These are phyloP conservation scores for Saturnia pavonia DNA, from an alignment of 2,888 invertebrate genomes.

Conservation along the genomic window DNA sequence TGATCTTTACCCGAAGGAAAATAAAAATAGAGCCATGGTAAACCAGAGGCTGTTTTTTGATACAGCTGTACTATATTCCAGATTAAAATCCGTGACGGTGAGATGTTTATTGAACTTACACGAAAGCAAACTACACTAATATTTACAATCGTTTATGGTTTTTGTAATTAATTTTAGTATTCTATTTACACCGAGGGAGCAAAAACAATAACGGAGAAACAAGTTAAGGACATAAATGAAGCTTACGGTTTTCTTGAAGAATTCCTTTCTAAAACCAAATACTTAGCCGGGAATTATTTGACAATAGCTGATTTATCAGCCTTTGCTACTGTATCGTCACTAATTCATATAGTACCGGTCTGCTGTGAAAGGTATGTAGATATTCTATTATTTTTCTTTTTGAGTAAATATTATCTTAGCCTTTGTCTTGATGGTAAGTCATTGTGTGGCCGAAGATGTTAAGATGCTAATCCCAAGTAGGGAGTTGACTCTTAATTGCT, in stretches of 20 bases:
- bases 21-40: conserved; percentile 7
- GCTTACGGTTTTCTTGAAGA: conserved; percentile 4
- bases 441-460: background rate
- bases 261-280: background rate
- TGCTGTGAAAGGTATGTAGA: background rate
- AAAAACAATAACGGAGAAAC: background rate
- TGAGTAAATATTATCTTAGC: background rate
- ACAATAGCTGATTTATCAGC: conserved; percentile 7
- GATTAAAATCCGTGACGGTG: conserved; percentile 65
- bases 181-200: background rate
- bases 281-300: conserved; percentile 1
- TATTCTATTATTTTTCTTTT: background rate
- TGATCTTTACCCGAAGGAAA: conserved; percentile 73
- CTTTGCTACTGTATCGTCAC: background rate
- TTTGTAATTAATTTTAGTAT: background rate
- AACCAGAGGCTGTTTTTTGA: conserved; percentile 81
- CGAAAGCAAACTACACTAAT: background rate
- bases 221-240: background rate
- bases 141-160: background rate
- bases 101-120: conserved; percentile 35
- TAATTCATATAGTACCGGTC: background rate
- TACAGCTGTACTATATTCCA: conserved; percentile 66
- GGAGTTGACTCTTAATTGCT: too few relatives aligned
- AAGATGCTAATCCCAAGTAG: too few relatives aligned
- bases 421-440: background rate